Conservation (phyloP, 2,797 vertebrate genomes). For the Neoniphon sammara region DNA sequence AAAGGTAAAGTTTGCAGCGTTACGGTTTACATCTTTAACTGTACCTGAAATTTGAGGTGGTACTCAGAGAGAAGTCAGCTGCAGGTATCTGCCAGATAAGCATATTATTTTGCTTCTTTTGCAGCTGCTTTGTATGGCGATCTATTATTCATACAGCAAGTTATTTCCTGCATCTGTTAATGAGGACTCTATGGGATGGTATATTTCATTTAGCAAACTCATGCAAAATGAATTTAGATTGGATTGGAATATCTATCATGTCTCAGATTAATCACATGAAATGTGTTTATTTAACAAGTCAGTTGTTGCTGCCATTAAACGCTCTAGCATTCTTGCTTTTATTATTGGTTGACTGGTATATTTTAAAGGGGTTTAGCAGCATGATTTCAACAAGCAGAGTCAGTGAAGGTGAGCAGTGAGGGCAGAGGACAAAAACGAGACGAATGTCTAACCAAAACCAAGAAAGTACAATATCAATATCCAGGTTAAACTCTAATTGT, state of each 20-base stretch:
- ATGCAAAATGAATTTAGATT: background rate
- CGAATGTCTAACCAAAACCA: background rate
- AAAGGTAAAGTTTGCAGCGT: constrained; percentile 19
- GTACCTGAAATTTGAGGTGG: constrained; percentile 1
- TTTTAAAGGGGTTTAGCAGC: background rate
- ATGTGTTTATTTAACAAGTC: background rate
- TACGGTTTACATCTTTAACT: background rate
- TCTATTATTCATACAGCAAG: constrained; percentile 47
- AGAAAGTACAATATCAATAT: constrained; percentile 2
- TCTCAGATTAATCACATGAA: background rate
- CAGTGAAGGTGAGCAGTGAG: too few species aligned
- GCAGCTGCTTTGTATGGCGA: constrained; percentile 26
- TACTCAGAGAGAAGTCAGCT: constrained; percentile 12
- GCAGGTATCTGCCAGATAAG: constrained; percentile 17
- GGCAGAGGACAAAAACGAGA: background rate
- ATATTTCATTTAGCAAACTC: background rate
- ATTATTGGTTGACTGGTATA: background rate
- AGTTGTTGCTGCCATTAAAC: background rate
- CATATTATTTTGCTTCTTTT: constrained; percentile 20
- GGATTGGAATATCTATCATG: too few species aligned
- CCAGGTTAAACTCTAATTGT: background rate
- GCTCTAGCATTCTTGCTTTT: too few species aligned
- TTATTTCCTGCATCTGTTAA: constrained; percentile 22
- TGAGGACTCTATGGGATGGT: background rate
- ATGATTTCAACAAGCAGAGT: background rate